phyloP scores from a whole-genome alignment of 92 coral and sea anemone species.

The Epizoanthus stellaris region DNA sequence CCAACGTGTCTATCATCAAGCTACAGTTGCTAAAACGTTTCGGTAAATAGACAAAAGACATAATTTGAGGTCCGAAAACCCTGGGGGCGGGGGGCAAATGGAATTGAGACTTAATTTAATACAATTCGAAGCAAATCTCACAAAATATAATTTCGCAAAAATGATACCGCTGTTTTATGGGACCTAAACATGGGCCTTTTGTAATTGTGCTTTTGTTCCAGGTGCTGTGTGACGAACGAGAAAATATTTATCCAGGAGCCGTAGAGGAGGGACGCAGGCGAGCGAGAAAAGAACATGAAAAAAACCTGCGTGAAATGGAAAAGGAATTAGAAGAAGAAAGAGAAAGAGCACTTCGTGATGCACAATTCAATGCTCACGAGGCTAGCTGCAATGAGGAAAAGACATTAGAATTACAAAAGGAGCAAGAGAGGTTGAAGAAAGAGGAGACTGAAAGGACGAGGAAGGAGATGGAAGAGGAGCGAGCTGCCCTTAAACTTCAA shows the following conservation, averaged over 20 bases:
- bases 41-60: too few species aligned
- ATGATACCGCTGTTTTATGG: too few species aligned
- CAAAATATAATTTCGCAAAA: too few species aligned
- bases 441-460: slow-evolving; percentile 48
- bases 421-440: slow-evolving; percentile 17
- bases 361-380: neutral
- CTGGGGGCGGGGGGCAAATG: too few species aligned
- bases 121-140: too few species aligned
- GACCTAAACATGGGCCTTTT: too few species aligned
- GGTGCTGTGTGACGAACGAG: slow-evolving; percentile 55
- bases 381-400: neutral
- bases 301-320: slow-evolving; percentile 38
- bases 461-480: slow-evolving; percentile 12
- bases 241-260: slow-evolving; percentile 55
- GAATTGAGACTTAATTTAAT: too few species aligned
- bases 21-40: too few species aligned
- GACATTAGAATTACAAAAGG: neutral
- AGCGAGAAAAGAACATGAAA: slow-evolving; percentile 62
- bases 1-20: too few species aligned
- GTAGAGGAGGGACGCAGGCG: slow-evolving; percentile 35
- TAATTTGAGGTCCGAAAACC: too few species aligned
- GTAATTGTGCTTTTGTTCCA: neutral
- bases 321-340: slow-evolving; percentile 23
- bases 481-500: slow-evolving; percentile 27
- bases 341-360: slow-evolving; percentile 3